These are phyloP conservation scores for Catalaphyllia jardinei DNA, from an alignment of 64 coral and sea anemone genomes.

Conservation along the genomic window DNA sequence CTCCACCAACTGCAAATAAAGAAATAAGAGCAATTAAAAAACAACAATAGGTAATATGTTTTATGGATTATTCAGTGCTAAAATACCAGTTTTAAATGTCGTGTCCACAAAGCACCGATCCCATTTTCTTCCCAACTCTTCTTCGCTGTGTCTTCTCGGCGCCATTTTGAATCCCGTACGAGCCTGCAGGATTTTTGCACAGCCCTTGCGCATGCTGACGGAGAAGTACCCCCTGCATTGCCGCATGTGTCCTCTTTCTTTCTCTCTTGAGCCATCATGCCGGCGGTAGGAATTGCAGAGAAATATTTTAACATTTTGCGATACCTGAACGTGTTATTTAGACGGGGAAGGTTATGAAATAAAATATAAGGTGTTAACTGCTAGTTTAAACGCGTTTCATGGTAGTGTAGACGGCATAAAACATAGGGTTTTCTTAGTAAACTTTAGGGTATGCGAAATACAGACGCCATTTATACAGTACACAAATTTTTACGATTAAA, in stretches of 20 bases:
- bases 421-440: background rate
- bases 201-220: slow-evolving; percentile 54
- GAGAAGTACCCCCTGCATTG: slow-evolving; percentile 76
- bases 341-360: background rate
- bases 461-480: background rate
- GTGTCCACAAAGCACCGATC: slow-evolving; percentile 95
- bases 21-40: background rate
- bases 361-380: background rate
- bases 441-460: background rate
- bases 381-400: background rate
- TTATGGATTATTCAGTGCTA: background rate
- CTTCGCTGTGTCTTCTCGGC: slow-evolving; percentile 57
- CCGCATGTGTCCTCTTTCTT: slow-evolving; percentile 81
- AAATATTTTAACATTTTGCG: slow-evolving; percentile 31
- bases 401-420: background rate
- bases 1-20: slow-evolving; percentile 78
- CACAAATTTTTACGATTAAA: too few species aligned
- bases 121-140: slow-evolving; percentile 84
- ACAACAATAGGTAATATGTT: background rate
- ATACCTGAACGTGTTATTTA: background rate
- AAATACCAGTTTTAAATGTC: slow-evolving; percentile 85
- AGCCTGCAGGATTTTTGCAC: slow-evolving; percentile 15
- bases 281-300: slow-evolving; percentile 61
- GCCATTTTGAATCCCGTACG: slow-evolving; percentile 71
- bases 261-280: slow-evolving; percentile 70